Evolutionary conservation across 2,797 vertebrate species (phyloP).

Genomic region (Varecia variegata): DNA sequence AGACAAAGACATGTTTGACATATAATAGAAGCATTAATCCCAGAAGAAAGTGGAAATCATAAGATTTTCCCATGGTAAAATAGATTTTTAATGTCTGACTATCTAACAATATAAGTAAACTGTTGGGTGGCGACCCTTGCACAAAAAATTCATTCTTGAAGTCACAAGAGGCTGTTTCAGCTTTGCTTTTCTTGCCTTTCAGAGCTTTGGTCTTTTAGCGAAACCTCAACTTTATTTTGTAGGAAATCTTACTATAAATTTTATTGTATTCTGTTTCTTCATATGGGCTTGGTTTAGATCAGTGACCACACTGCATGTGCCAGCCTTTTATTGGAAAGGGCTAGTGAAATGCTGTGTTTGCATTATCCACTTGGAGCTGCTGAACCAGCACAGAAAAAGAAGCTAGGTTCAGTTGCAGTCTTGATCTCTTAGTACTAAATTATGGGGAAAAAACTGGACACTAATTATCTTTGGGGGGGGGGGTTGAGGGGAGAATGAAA

Average conservation of each 20-base stretch:
- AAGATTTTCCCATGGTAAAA: slow-evolving; percentile 13
- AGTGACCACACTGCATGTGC: slow-evolving; percentile 44
- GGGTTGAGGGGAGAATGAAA: background rate
- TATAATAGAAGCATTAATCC: background rate
- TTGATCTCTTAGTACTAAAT: slow-evolving; percentile 6
- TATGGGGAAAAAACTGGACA: background rate
- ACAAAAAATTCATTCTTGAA: background rate
- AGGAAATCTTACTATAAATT: background rate
- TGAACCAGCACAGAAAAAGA: slow-evolving; percentile 65
- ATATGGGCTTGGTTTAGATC: slow-evolving; percentile 19
- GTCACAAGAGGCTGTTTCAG: background rate
- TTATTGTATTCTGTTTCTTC: background rate
- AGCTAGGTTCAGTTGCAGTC: slow-evolving; percentile 56
- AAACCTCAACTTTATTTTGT: slow-evolving; percentile 26
- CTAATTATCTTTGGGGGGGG: background rate
- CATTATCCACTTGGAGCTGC: slow-evolving; percentile 72
- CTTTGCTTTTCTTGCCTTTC: slow-evolving; percentile 41
- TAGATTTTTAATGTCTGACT: background rate
- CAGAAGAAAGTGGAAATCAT: background rate
- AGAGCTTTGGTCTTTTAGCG: background rate
- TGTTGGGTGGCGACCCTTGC: background rate
- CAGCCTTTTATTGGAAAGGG: slow-evolving; percentile 71
- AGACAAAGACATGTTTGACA: background rate
- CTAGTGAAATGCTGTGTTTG: slow-evolving; percentile 62
- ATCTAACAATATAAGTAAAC: background rate